These are phyloP conservation scores for Ornithorhynchus anatinus DNA, from an alignment of 2,113 vertebrate species.

Conservation along the genomic window DNA sequence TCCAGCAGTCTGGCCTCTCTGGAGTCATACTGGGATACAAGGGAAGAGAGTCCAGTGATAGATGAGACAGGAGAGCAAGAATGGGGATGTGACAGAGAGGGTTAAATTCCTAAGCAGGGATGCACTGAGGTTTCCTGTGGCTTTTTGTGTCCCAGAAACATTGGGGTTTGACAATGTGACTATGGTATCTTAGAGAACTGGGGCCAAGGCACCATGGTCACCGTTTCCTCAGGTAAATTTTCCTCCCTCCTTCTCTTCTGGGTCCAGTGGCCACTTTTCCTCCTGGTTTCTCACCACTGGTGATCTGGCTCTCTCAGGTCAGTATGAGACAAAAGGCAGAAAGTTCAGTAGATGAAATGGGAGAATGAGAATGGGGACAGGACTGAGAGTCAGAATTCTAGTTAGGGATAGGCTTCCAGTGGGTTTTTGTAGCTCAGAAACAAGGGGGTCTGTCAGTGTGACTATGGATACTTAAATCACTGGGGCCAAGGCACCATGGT, in stretches of 20 bases:
- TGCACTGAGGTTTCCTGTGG: fast-evolving
- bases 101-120: fast-evolving
- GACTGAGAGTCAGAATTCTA: too few relatives aligned
- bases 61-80: background rate
- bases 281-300: too few relatives aligned
- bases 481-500: constrained; percentile 34
- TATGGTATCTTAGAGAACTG: constrained; percentile 40
- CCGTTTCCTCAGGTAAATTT: constrained; percentile 67
- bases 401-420: too few relatives aligned
- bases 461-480: background rate
- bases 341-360: too few relatives aligned
- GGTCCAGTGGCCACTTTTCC: too few relatives aligned
- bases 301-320: background rate
- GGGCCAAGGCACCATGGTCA: constrained; percentile 65
- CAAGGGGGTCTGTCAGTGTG: background rate
- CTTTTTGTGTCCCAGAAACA: background rate
- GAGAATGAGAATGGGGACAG: too few relatives aligned
- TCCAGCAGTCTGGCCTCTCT: too few relatives aligned
- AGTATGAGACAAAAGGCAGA: background rate
- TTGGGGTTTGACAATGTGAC: background rate
- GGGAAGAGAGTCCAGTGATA: background rate
- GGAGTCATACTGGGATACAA: background rate
- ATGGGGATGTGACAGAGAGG: background rate
- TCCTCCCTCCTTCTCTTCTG: background rate
- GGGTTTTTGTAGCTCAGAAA: background rate